Evolutionary conservation across 2,888 invertebrate genomes (phyloP).

Genomic region (Nasonovia ribisnigri): DNA sequence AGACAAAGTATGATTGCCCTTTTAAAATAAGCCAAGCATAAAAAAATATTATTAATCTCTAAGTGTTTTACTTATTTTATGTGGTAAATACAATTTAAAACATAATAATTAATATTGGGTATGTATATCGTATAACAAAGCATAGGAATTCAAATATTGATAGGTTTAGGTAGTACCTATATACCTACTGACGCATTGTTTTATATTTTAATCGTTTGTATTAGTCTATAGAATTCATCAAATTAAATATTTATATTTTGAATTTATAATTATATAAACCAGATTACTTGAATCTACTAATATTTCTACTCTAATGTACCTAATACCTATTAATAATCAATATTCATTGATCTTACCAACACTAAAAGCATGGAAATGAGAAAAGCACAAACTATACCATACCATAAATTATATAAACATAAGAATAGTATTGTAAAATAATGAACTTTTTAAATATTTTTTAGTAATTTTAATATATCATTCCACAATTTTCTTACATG

Average conservation of each 20-base stretch:
- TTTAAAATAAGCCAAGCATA: not conserved
- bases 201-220: not conserved
- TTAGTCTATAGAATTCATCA: not conserved
- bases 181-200: not conserved
- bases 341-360: not conserved
- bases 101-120: not conserved
- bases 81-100: not conserved
- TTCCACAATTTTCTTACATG: not conserved
- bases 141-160: not conserved
- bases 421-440: not conserved
- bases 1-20: conserved; percentile 15
- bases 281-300: not conserved
- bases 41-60: not conserved
- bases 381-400: not conserved
- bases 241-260: not conserved
- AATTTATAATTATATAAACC: not conserved
- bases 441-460: not conserved
- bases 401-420: not conserved
- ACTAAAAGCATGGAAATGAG: not conserved
- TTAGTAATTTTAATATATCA: not conserved
- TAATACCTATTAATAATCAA: not conserved
- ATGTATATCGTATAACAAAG: not conserved
- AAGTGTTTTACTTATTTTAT: not conserved
- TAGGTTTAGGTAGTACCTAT: not conserved
- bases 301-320: not conserved